Percentiles rank a stretch among this genome's conserved stretches.
Evolutionary conservation across 2,113 vertebrate genomes (phyloP).

Genomic region (Holacanthus passer): DNA sequence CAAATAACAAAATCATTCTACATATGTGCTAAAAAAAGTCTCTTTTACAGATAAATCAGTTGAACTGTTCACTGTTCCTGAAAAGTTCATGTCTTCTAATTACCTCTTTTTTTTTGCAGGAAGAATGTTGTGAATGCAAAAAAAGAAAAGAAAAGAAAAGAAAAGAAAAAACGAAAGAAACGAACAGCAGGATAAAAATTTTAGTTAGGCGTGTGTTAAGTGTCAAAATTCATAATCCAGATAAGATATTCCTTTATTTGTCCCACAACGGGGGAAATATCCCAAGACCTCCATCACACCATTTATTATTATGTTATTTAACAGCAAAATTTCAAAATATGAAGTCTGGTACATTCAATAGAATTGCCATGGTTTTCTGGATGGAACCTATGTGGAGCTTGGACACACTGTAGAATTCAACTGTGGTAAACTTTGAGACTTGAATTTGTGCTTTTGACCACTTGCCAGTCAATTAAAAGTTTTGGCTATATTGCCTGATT

Average conservation of each 20-base stretch:
- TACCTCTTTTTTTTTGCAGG: not conserved
- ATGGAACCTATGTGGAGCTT: not conserved
- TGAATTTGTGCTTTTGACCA: not conserved
- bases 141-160: slow-evolving; percentile 12
- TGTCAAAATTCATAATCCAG: not conserved
- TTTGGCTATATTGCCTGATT: not conserved
- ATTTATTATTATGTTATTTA: too few relatives aligned
- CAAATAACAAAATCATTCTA: not conserved
- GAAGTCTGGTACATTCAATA: slow-evolving; percentile 6
- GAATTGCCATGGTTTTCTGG: not conserved
- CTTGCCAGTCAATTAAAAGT: not conserved
- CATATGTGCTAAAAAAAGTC: not conserved
- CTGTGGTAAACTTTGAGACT: not conserved
- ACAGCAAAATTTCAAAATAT: not conserved
- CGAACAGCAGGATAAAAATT: too few relatives aligned
- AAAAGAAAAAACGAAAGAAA: too few relatives aligned
- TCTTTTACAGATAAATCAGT: not conserved
- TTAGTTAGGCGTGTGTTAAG: slow-evolving; percentile 5
- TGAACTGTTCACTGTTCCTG: not conserved
- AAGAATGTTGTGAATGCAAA: slow-evolving; percentile 22
- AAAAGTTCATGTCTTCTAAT: not conserved
- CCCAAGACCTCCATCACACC: not conserved
- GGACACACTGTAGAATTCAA: not conserved
- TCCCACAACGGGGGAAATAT: too few relatives aligned
- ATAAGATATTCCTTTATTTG: too few relatives aligned